Percentiles rank a stretch among this genome's conserved stretches.
phyloP scores from a whole-genome alignment of 2,113 vertebrate genomes.

The Chiloscyllium plagiosum region DNA sequence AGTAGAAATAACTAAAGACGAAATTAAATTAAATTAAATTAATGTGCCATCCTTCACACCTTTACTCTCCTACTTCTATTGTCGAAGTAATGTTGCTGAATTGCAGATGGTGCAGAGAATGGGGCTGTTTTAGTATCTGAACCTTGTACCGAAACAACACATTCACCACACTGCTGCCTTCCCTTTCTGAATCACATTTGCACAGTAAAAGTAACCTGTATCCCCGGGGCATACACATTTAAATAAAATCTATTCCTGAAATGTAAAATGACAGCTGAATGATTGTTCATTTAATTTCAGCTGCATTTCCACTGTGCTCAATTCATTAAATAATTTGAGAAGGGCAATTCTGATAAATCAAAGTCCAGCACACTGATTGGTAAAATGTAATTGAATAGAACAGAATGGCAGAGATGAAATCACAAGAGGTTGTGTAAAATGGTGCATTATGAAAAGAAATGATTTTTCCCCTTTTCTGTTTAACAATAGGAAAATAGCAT shows the following conservation, averaged over 20 bases:
- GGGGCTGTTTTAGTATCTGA: not conserved
- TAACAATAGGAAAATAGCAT: not conserved
- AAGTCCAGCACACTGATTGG: constrained; percentile 21
- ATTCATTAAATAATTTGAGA: constrained; percentile 35
- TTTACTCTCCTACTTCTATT: not conserved
- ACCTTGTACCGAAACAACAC: not conserved
- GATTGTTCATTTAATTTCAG: constrained; percentile 21
- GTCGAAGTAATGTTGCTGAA: not conserved
- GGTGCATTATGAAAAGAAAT: constrained; percentile 24
- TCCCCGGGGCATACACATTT: constrained; percentile 20
- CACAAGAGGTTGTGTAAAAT: constrained; percentile 10
- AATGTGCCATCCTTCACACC: not conserved
- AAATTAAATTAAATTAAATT: not conserved
- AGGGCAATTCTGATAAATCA: constrained; percentile 34
- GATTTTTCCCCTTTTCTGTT: not conserved
- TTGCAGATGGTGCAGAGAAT: not conserved
- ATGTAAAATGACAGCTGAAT: constrained; percentile 34
- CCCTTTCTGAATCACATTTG: not conserved
- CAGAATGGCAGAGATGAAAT: not conserved
- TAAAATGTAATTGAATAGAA: constrained; percentile 27
- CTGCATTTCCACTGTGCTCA: not conserved
- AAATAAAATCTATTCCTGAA: constrained; percentile 33
- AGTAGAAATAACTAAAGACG: not conserved
- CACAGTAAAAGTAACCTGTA: not conserved
- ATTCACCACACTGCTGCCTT: not conserved